phyloP scores from a whole-genome alignment of 2,113 vertebrate genomes.

The Semicossyphus pulcher region DNA sequence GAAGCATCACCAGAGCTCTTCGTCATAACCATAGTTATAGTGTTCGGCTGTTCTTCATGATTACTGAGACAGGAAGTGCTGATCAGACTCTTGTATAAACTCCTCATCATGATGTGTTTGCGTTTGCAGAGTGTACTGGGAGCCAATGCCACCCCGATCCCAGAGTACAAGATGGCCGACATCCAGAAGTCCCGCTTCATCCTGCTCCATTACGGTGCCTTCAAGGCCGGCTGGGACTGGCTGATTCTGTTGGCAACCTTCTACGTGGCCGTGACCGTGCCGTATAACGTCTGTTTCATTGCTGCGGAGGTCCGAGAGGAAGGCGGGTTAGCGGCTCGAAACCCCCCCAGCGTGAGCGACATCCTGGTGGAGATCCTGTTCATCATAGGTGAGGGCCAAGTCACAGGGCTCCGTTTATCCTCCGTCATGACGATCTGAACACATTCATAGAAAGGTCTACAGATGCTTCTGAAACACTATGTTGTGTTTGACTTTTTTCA shows the following conservation, averaged over 20 bases:
- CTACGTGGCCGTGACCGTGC: conserved; percentile 87
- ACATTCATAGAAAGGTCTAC: too few species aligned
- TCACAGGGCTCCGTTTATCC: too few species aligned
- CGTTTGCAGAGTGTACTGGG: conserved; percentile 80
- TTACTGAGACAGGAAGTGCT: too few species aligned
- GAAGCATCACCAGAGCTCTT: too few species aligned
- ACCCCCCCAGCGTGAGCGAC: conserved; percentile 85
- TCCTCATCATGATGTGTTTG: background rate
- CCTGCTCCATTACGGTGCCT: conserved; percentile 89
- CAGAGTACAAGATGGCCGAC: conserved; percentile 88
- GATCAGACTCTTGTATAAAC: background rate
- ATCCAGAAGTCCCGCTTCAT: conserved; percentile 87
- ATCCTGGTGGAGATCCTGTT: conserved; percentile 90
- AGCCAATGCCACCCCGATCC: conserved; percentile 84
- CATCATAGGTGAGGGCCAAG: conserved; percentile 86
- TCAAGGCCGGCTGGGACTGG: conserved; percentile 90
- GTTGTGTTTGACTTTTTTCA: too few species aligned
- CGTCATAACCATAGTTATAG: too few species aligned
- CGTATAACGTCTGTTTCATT: conserved; percentile 87
- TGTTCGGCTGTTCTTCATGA: too few species aligned
- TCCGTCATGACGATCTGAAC: too few species aligned
- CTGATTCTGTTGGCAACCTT: conserved; percentile 87
- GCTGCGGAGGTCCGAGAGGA: conserved; percentile 81
- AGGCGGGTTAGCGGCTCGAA: conserved; percentile 71
- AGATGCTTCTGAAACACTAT: too few species aligned